Conservation (phyloP, 2,113 vertebrate genomes). For the Marcusenius ussheri region DNA sequence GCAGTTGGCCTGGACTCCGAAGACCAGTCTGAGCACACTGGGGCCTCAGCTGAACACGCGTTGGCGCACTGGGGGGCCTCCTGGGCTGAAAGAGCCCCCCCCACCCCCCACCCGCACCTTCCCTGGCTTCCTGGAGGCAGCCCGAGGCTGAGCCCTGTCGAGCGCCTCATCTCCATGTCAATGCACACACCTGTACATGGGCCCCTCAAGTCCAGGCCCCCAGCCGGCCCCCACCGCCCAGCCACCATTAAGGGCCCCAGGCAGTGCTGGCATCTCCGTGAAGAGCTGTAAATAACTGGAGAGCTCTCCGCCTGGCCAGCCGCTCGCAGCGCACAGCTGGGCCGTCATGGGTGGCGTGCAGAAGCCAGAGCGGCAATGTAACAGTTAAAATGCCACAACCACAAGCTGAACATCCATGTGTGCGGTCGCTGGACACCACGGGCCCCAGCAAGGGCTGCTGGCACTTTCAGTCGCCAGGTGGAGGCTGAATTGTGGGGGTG, state of each 20-base stretch:
- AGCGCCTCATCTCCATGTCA: background rate
- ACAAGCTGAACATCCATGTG: background rate
- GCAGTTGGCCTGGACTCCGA: background rate
- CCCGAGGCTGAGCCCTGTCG: too few species aligned
- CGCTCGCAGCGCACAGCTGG: background rate
- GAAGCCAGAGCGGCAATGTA: background rate
- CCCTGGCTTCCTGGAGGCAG: background rate
- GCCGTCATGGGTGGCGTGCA: background rate
- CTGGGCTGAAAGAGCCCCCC: background rate
- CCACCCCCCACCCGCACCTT: background rate
- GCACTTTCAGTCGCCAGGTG: background rate
- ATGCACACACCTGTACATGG: background rate
- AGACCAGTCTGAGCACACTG: background rate
- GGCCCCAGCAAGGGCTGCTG: background rate
- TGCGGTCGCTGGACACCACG: background rate
- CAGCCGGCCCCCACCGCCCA: background rate
- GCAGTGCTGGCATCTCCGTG: background rate
- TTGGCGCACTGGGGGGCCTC: background rate
- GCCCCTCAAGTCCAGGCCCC: background rate
- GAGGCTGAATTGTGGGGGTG: background rate
- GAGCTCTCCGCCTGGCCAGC: background rate
- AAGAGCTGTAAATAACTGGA: background rate
- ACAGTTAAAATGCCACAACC: background rate
- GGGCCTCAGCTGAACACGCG: background rate
- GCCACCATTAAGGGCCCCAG: background rate